A percentile compares a stretch with the other conserved stretches of the same genome.
Evolutionary conservation across 2,888 invertebrate genomes (phyloP).

Genomic region (Ischnura elegans): DNA sequence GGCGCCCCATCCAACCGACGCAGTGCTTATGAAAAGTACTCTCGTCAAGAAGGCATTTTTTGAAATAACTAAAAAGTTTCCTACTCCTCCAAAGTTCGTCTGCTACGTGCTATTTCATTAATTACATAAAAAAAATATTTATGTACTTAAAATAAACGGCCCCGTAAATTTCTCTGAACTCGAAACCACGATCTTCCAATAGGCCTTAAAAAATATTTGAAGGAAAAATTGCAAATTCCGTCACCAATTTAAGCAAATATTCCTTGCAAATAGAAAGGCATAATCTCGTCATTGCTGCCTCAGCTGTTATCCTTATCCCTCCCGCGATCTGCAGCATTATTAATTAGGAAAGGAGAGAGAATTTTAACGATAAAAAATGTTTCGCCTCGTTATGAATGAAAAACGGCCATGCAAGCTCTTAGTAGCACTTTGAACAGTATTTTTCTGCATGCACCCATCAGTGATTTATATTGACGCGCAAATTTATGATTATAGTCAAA

Average conservation of each 20-base stretch:
- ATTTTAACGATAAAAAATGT: neutral
- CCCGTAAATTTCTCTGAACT: neutral
- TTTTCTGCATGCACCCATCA: neutral
- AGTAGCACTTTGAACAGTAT: neutral
- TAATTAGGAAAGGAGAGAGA: neutral
- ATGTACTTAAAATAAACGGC: no score
- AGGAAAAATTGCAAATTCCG: neutral
- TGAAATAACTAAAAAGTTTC: no score
- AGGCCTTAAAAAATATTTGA: neutral
- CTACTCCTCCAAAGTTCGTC: no score
- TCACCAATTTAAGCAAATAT: neutral
- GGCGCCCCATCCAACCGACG: no score
- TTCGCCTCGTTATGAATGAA: neutral
- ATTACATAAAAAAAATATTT: no score
- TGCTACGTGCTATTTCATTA: no score
- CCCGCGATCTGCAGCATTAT: neutral
- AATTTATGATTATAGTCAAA: neutral
- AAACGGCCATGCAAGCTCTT: neutral
- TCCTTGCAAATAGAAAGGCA: neutral
- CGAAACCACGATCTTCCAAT: no score
- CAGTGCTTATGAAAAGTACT: no score
- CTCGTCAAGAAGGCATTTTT: no score
- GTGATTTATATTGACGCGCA: neutral
- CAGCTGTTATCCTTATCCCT: neutral
- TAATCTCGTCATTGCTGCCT: no score